Evolutionary conservation across 2,797 vertebrate species (phyloP).

Genomic region (Platalea minor): DNA sequence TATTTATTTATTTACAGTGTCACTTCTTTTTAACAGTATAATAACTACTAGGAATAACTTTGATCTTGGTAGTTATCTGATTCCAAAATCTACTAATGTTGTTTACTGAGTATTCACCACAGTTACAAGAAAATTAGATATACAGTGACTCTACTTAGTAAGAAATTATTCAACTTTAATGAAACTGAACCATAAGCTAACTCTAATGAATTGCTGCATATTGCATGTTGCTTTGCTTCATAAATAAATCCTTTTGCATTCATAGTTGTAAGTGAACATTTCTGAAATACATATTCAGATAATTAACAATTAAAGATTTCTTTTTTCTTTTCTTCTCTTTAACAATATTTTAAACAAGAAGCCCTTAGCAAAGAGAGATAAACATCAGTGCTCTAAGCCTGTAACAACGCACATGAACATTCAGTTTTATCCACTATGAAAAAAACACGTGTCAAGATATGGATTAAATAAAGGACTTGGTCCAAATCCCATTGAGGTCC

Average conservation of each 20-base stretch:
- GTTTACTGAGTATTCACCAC: background rate
- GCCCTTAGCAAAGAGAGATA: background rate
- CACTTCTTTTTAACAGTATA: background rate
- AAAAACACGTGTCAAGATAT: background rate
- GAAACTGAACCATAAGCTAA: constrained; percentile 14
- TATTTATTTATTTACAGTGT: background rate
- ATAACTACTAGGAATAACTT: constrained; percentile 10
- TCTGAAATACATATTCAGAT: constrained; percentile 40
- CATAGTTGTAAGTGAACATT: constrained; percentile 26
- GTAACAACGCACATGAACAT: background rate
- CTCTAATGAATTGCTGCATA: constrained; percentile 48
- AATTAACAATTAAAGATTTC: constrained; percentile 49
- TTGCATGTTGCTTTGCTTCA: constrained; percentile 44
- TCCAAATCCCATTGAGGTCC: background rate
- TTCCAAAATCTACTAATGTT: background rate
- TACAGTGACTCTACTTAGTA: background rate
- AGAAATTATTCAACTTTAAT: constrained; percentile 47
- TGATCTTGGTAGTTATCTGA: constrained; percentile 8
- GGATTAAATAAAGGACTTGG: background rate
- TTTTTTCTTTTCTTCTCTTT: background rate
- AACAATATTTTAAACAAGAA: background rate
- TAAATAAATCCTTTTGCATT: constrained; percentile 61
- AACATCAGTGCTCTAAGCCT: background rate
- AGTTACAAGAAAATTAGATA: background rate
- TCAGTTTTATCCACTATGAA: background rate